phyloP scores from a whole-genome alignment of 2,113 vertebrate species.

The Lepus europaeus region DNA sequence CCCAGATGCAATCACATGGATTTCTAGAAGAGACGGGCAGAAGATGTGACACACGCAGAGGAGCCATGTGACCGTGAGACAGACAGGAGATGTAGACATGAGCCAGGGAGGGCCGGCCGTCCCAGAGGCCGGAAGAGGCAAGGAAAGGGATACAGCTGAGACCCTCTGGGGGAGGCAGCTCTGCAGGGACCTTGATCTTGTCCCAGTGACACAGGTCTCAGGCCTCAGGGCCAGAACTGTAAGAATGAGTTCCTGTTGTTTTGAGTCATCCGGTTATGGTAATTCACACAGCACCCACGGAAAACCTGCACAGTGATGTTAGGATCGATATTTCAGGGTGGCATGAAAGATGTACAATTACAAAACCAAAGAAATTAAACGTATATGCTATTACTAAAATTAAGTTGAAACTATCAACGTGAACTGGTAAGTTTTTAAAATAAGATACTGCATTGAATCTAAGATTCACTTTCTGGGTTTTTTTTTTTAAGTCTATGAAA shows the following conservation, averaged over 20 bases:
- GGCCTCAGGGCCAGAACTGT: background rate
- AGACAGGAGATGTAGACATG: too few species aligned
- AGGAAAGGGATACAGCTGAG: background rate
- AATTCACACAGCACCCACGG: background rate
- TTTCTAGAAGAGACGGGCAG: background rate
- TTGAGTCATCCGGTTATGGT: background rate
- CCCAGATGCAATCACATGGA: background rate
- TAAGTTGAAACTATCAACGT: background rate
- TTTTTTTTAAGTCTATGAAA: conserved; percentile 9
- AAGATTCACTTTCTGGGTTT: background rate
- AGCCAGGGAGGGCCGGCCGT: background rate
- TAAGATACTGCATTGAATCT: background rate
- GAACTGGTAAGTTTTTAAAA: background rate
- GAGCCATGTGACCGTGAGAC: background rate
- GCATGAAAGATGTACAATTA: background rate
- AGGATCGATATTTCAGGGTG: background rate
- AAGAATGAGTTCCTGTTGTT: background rate
- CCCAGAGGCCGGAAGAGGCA: background rate
- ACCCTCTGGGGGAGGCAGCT: rapidly evolving
- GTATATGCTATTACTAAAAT: background rate
- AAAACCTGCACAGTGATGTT: background rate
- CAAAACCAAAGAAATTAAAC: background rate
- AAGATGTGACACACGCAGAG: too few species aligned
- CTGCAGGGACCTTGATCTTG: background rate
- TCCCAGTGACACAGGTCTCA: rapidly evolving